Conservation (phyloP, 2,888 invertebrate genomes). For the Leptogaster cylindrica region DNA sequence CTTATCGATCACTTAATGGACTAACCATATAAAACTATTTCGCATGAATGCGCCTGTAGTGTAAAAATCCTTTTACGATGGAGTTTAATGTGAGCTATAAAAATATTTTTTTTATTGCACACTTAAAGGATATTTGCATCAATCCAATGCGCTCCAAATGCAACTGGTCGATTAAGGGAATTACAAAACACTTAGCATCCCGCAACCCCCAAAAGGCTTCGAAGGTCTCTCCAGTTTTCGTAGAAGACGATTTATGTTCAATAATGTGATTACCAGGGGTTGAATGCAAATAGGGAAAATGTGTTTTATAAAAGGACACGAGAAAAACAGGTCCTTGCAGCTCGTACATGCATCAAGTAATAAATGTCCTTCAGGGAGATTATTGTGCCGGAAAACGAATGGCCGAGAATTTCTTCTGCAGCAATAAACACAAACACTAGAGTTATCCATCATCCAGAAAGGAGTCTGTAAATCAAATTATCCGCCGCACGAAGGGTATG, state of each 20-base stretch:
- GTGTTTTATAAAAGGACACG: too few relatives aligned
- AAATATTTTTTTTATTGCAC: neutral
- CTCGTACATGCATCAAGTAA: neutral
- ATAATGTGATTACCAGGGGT: too few relatives aligned
- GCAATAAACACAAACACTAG: neutral
- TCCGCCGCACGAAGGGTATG: constrained; percentile 1
- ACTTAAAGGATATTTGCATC: constrained; percentile 17
- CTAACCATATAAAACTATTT: neutral
- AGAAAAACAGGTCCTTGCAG: too few relatives aligned
- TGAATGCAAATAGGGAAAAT: too few relatives aligned
- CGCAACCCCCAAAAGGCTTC: too few relatives aligned
- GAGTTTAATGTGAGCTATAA: neutral
- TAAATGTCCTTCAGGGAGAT: neutral
- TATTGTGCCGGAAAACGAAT: neutral
- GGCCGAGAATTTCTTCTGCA: neutral
- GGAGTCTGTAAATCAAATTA: constrained; percentile 30
- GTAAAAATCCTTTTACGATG: constrained; percentile 20
- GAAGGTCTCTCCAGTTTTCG: too few relatives aligned
- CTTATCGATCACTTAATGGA: too few relatives aligned
- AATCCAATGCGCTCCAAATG: constrained; percentile 5
- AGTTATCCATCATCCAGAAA: constrained; percentile 14
- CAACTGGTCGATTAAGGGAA: constrained; percentile 26
- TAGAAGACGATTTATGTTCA: too few relatives aligned
- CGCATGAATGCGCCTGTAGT: constrained; percentile 2
- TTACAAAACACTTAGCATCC: constrained; percentile 15